phyloP scores from a whole-genome alignment of 2,113 vertebrate genomes.

The Deroptyus accipitrinus region DNA sequence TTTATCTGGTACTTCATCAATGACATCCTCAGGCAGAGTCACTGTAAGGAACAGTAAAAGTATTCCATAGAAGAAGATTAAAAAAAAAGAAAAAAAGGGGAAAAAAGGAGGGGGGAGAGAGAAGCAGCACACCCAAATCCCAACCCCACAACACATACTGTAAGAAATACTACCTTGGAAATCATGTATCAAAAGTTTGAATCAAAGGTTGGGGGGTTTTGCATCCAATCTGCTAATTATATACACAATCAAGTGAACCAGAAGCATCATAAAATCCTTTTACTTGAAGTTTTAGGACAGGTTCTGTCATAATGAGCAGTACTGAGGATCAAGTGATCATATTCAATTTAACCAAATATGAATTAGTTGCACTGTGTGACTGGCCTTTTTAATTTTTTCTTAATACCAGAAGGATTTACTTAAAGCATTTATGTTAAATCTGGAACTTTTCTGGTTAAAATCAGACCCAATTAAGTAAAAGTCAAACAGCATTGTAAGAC shows the following conservation, averaged over 20 bases:
- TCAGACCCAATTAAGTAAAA: background rate
- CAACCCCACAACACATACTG: fast-evolving
- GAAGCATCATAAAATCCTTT: background rate
- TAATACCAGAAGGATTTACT: background rate
- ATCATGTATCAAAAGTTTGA: background rate
- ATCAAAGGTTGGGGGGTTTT: background rate
- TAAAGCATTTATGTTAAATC: background rate
- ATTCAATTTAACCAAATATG: background rate
- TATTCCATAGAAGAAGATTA: fast-evolving
- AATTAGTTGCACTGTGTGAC: background rate
- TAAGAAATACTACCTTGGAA: background rate
- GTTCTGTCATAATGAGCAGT: background rate
- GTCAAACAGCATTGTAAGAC: background rate
- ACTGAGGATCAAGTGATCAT: background rate
- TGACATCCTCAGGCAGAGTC: background rate
- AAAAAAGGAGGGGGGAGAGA: background rate
- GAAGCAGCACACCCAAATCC: background rate
- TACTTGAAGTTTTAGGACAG: background rate
- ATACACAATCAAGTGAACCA: background rate
- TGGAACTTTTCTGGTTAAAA: background rate
- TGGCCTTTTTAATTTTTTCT: background rate
- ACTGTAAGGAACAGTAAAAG: background rate
- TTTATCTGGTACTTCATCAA: background rate
- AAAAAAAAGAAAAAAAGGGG: too few species aligned
- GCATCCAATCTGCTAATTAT: background rate